A percentile compares a stretch with the other conserved stretches of the same genome.
These are phyloP conservation scores for Lagenorhynchus albirostris DNA, from an alignment of 2,113 vertebrate species.

Conservation along the genomic window DNA sequence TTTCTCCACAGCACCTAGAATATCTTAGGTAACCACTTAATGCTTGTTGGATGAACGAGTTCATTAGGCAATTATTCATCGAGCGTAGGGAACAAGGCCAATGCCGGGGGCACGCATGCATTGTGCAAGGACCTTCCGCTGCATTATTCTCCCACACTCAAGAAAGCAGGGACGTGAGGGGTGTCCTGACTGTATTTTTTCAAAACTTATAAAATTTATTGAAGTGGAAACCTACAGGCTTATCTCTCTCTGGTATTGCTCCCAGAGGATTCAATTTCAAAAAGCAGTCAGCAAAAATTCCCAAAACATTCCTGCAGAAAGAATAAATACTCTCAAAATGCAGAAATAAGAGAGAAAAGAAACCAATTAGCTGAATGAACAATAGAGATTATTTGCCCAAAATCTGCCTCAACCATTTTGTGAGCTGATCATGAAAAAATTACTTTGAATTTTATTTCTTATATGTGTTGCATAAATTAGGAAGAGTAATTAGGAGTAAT, in stretches of 20 bases:
- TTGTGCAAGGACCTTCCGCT: too few relatives aligned
- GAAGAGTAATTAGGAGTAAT: not conserved
- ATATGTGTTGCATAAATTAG: not conserved
- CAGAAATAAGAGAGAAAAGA: not conserved
- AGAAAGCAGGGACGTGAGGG: not conserved
- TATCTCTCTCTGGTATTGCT: not conserved
- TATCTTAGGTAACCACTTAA: not conserved
- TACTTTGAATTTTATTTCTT: not conserved
- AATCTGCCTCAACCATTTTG: not conserved
- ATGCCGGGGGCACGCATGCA: rapidly evolving
- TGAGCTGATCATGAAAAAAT: not conserved
- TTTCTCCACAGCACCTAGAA: not conserved
- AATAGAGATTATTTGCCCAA: not conserved
- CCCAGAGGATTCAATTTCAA: not conserved
- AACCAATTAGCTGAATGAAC: not conserved
- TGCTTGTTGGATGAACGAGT: not conserved
- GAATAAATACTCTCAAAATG: not conserved
- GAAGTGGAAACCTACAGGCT: not conserved
- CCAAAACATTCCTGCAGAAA: not conserved
- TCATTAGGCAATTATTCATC: not conserved
- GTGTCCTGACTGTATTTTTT: not conserved
- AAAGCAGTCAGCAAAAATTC: not conserved
- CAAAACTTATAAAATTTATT: not conserved
- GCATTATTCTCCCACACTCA: not conserved
- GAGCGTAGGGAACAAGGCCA: not conserved